Percentiles rank a stretch among this genome's conserved stretches.
These are phyloP conservation scores for Philereme vetulata DNA, from an alignment of 2,888 invertebrate genomes.

Conservation along the genomic window DNA sequence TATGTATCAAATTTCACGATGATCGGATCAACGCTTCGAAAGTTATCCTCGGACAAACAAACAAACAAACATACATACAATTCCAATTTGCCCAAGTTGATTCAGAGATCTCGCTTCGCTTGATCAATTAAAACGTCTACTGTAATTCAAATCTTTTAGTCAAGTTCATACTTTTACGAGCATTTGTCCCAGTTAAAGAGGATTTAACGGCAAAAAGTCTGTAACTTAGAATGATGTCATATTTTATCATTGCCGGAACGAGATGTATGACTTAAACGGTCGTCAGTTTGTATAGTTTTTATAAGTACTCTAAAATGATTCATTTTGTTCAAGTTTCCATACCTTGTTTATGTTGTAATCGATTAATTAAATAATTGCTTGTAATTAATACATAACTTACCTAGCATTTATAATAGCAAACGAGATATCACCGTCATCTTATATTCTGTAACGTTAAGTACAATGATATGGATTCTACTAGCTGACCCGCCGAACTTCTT, in stretches of 20 bases:
- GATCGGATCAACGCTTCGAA: too few species aligned
- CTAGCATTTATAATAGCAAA: too few species aligned
- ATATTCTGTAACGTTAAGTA: too few species aligned
- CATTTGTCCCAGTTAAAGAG: slow-evolving; percentile 29
- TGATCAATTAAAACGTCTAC: neutral
- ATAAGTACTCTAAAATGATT: neutral
- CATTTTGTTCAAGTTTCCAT: neutral
- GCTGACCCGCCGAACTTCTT: too few species aligned
- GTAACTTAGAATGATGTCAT: slow-evolving; percentile 18
- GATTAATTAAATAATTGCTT: neutral
- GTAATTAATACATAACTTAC: too few species aligned
- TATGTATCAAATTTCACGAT: too few species aligned
- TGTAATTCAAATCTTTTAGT: slow-evolving; percentile 9
- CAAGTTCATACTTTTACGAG: slow-evolving; percentile 30
- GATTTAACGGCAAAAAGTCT: slow-evolving; percentile 21
- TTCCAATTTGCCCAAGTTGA: too few species aligned
- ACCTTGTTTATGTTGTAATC: neutral
- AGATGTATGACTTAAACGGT: slow-evolving; percentile 3
- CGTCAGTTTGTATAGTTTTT: neutral
- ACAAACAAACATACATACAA: too few species aligned
- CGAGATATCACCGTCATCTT: too few species aligned
- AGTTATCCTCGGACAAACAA: too few species aligned
- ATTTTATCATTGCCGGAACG: slow-evolving; percentile 1
- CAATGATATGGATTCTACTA: too few species aligned
- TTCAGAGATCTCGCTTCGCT: too few species aligned